phyloP scores from a whole-genome alignment of 2,113 vertebrate species.

The Oncorhynchus tshawytscha region DNA sequence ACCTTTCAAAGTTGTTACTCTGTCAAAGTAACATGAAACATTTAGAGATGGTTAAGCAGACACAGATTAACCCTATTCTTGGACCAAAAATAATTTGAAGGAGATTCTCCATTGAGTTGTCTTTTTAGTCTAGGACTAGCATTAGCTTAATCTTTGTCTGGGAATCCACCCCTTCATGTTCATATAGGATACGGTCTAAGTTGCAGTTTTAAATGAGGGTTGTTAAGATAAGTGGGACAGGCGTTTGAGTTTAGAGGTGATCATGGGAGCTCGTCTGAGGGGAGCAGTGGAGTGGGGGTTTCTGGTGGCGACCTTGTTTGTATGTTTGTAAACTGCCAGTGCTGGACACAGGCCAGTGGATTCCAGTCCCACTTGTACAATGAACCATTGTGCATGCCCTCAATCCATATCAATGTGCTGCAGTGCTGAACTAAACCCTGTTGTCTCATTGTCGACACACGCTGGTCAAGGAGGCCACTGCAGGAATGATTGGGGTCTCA shows the following conservation, averaged over 20 bases:
- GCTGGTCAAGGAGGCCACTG: slow-evolving; percentile 21
- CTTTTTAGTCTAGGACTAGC: no score
- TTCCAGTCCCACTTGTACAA: slow-evolving; percentile 68
- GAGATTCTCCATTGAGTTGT: no score
- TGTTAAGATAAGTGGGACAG: neutral
- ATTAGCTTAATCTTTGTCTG: no score
- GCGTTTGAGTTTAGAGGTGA: no score
- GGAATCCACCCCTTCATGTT: no score
- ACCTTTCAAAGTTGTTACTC: no score
- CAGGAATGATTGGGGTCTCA: neutral
- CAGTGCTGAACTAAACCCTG: neutral
- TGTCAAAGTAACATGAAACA: no score
- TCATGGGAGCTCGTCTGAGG: neutral
- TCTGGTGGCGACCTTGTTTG: slow-evolving; percentile 48
- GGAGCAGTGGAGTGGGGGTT: slow-evolving; percentile 25
- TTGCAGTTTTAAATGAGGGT: neutral
- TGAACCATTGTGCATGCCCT: slow-evolving; percentile 69
- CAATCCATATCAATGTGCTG: slow-evolving; percentile 54
- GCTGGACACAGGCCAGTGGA: slow-evolving; percentile 57
- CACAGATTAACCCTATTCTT: no score
- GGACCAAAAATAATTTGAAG: no score
- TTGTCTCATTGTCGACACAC: slow-evolving; percentile 37
- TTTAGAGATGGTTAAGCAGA: no score
- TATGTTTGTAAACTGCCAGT: slow-evolving; percentile 51
- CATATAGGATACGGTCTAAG: no score